Base-by-base conservation (phyloP, 1,140 invertebrate genomes). In the Papilio helenus region DNA sequence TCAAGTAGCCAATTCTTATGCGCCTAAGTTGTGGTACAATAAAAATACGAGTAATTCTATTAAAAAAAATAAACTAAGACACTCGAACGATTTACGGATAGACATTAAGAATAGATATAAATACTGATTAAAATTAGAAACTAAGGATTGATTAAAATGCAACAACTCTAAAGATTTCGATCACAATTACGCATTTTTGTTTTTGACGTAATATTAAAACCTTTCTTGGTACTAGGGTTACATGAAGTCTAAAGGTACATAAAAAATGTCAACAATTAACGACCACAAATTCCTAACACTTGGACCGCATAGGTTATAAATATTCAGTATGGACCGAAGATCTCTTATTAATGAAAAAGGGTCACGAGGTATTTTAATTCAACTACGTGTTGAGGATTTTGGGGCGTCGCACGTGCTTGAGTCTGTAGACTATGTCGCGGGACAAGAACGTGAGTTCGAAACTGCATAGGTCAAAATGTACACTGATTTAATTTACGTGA, bases 311-410 rank as follows among this genome's bases (percentile, higher is more conserved):
- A 73, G 68, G 76, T 83, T 88, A 94, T 94, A 94, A 92, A 94
- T 94, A 94, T 94, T 94, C 92, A 93, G 88, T 82, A 84, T 86
- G 87, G 86, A 89, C 85, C 87, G 85, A 92, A 92, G 91, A 94
- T 94, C 87, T 94, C 93, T 90, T 94, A 93, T 92, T 94, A 94
- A 94, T 94, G 93, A 93, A 93, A 94, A 94, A 93, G 93, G 93
- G 92, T 94, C 92, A 91, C 89, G 85, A 91, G 93, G 91, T 92
- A 94, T 94, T 94, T 94, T 94, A 94, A 93, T 93, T 94, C 92
- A 94, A 94, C 91, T 94, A 93, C 93, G 92, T 94, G 93, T 90
- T 91, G 88, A 91, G 92, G 91, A 89, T 92, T 89, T 89, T 81
- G 83, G 61, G 87, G 85, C 82, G 81, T 82, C 77, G 85, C 82